Percentiles rank a stretch among this genome's conserved stretches.
Evolutionary conservation across 2,113 vertebrate species (phyloP).

Genomic region (Rhabdornis inornatus): DNA sequence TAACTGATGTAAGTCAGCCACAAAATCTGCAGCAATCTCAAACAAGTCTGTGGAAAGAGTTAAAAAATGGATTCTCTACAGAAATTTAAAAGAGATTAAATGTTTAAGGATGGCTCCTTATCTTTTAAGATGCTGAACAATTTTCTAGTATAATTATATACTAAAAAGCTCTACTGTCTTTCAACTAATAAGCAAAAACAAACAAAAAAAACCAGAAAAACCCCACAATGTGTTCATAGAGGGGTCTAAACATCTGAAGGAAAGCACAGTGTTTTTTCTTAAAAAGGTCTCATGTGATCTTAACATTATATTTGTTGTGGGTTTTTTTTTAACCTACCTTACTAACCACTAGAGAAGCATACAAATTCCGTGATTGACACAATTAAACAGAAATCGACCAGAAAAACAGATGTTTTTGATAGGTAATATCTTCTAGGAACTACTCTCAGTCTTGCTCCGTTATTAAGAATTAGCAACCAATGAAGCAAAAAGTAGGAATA

Average conservation of each 20-base stretch:
- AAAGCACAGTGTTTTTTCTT: neutral
- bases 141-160: neutral
- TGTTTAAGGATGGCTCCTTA: neutral
- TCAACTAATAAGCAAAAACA: neutral
- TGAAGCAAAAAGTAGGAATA: neutral
- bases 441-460: neutral
- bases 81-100: neutral
- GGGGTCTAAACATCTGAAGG: rapidly evolving
- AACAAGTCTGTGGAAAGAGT: neutral
- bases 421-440: neutral
- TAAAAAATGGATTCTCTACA: neutral
- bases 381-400: neutral
- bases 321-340: neutral
- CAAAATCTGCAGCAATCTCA: neutral
- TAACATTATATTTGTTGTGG: neutral
- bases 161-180: neutral
- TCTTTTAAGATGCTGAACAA: neutral
- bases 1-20: neutral
- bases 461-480: neutral
- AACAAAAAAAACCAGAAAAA: neutral
- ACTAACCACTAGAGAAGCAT: rapidly evolving
- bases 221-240: neutral
- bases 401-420: neutral
- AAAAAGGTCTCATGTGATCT: neutral
- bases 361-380: rapidly evolving